These are phyloP conservation scores for Patagioenas fasciata DNA, from an alignment of 2,113 vertebrate genomes.

Conservation along the genomic window DNA sequence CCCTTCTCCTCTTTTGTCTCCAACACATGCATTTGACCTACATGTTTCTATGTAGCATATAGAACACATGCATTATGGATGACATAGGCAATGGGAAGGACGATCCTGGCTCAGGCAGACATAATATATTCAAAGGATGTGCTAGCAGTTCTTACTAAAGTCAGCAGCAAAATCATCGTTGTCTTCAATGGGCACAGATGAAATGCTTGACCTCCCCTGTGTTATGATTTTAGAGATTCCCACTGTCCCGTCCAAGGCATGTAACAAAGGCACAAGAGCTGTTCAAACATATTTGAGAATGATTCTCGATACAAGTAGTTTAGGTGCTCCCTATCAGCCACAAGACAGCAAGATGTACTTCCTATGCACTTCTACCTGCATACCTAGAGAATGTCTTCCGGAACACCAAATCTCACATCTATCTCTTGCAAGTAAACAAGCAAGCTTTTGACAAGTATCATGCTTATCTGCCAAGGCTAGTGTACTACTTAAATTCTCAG, in stretches of 20 bases:
- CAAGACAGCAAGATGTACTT: neutral
- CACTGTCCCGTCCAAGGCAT: slow-evolving; percentile 28
- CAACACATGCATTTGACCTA: neutral
- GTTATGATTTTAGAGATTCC: slow-evolving; percentile 40
- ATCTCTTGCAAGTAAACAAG: neutral
- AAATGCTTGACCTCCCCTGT: slow-evolving; percentile 34
- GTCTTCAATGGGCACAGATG: slow-evolving; percentile 46
- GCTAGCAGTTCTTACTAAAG: slow-evolving; percentile 46
- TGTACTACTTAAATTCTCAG: neutral
- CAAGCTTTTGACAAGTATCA: neutral
- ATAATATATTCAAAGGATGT: neutral
- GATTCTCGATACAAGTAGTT: neutral
- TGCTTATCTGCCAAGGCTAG: neutral
- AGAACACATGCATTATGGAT: slow-evolving; percentile 37
- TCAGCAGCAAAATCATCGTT: slow-evolving; percentile 39
- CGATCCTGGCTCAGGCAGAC: slow-evolving; percentile 21
- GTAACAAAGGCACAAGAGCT: slow-evolving; percentile 45
- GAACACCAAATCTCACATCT: neutral
- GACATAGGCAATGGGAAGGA: slow-evolving; percentile 6
- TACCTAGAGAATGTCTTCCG: neutral
- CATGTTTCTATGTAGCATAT: neutral
- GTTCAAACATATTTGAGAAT: slow-evolving; percentile 37
- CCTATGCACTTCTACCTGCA: neutral
- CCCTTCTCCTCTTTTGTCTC: neutral
- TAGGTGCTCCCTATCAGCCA: neutral